phyloP scores from a whole-genome alignment of 2,888 invertebrate species.

The Metacarcinus magister region DNA sequence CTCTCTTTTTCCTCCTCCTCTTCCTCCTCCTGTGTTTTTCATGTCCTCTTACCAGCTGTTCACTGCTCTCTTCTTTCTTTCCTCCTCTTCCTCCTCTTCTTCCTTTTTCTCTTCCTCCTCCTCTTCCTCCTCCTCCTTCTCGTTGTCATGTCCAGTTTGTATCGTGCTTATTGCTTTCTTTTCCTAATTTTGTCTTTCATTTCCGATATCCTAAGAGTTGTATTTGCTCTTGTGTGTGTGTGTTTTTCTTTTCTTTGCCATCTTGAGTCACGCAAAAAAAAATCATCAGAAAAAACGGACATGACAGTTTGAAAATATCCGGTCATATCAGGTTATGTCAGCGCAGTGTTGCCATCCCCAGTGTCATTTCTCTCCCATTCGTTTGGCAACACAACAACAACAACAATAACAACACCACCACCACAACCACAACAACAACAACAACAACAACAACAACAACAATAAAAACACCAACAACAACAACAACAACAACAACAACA shows the following conservation, averaged over 20 bases:
- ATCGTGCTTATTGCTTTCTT: neutral
- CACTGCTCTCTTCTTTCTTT: neutral
- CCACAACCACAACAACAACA: no score
- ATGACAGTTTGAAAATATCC: neutral
- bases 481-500: neutral
- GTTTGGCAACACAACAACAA: neutral
- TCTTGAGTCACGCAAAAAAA: neutral
- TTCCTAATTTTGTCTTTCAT: neutral
- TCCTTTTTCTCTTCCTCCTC: neutral
- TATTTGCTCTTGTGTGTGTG: neutral
- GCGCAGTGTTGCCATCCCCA: neutral
- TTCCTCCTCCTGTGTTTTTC: neutral
- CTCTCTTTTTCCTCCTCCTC: neutral
- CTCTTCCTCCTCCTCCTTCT: neutral
- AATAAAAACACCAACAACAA: neutral
- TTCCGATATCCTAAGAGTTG: neutral
- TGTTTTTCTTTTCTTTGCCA: neutral
- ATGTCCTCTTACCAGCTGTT: neutral
- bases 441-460: neutral
- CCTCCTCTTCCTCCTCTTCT: neutral
- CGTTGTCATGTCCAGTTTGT: neutral
- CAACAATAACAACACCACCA: no score
- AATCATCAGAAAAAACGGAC: neutral
- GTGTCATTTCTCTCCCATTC: neutral
- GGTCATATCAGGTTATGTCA: neutral